Evolutionary conservation across 2,888 invertebrate species (phyloP), one percentile per base, ranked within the genome.

Genomic region (Cantharis flavilabris): DNA sequence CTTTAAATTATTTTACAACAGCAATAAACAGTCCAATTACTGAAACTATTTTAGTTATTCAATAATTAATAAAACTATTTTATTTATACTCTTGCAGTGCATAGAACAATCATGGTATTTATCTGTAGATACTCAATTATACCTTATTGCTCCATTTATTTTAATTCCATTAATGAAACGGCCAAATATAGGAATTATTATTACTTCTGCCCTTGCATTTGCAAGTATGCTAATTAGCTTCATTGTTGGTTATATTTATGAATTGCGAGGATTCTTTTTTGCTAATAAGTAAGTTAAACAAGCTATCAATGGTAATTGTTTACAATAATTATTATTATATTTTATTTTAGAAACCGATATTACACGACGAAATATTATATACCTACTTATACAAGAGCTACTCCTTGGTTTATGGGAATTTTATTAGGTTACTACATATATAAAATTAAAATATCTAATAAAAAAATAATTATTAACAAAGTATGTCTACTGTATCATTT

Each of bases 321-420:
- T 64, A 10, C 18, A 11, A 4, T 16, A 16, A 1, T 10, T 20
- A 64, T 10, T 20, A 64, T 5, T 23, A 63, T 5, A 20, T 26
- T 26, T 26, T 65, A n/a, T 67, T 23, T 23, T 67, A 14, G n/a
- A 62, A 26, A 71, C 16, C 33, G 20, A 9, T 7, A 26, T 26
- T 26, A 9, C 26, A 26, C 9, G 26, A 78, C 76, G n/a, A 70
- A 82, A 7, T 86, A 85, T 75, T 86, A 86, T 70, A 70, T 83
- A 2, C 76, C 79, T 73, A 85, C 86, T 0, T 84, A 86, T 72
- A 83, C 84, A 9, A 82, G 86, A 76, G 84, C 84, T 13, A 76
- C 82, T 28, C 83, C 85, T 7, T 86, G 86, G 86, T 76, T 86
- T 26, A 26, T 26, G 4, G 26, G 26, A 26, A 26, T 26, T 26